Evolutionary conservation across 2,113 vertebrate genomes (phyloP).

Genomic region (Heterocephalus glaber): DNA sequence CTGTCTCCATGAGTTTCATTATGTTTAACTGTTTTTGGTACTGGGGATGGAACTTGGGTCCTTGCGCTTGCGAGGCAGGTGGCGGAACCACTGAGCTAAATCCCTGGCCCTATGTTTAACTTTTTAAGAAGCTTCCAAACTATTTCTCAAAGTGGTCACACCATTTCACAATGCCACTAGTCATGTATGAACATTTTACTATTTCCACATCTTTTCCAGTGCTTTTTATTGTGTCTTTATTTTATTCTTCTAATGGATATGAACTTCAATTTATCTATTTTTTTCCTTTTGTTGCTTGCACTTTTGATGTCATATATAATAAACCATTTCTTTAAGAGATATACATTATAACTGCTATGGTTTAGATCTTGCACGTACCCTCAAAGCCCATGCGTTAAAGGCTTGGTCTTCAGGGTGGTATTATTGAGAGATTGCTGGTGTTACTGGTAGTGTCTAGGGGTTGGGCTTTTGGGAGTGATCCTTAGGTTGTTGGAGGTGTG

Average conservation of each 20-base stretch:
- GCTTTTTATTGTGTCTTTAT: background rate
- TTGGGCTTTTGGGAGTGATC: background rate
- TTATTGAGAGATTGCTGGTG: background rate
- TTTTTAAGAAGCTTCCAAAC: background rate
- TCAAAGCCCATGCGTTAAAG: background rate
- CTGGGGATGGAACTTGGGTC: too few relatives aligned
- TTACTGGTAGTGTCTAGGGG: background rate
- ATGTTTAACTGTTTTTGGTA: background rate
- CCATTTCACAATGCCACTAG: background rate
- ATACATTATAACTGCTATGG: background rate
- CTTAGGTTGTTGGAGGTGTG: background rate
- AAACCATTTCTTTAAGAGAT: background rate
- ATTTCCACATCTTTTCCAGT: background rate
- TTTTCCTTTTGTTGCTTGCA: background rate
- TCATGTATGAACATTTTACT: too few relatives aligned
- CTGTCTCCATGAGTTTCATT: background rate
- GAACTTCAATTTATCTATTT: background rate
- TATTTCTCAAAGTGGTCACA: background rate
- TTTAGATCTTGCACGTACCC: background rate
- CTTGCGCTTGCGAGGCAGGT: too few relatives aligned
- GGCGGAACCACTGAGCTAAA: too few relatives aligned
- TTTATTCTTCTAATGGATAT: background rate
- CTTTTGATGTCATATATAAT: background rate
- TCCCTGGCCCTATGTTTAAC: background rate
- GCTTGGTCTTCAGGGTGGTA: background rate